Evolutionary conservation across 2,888 invertebrate genomes (phyloP).

Genomic region (Reticulitermes lucifugus): DNA sequence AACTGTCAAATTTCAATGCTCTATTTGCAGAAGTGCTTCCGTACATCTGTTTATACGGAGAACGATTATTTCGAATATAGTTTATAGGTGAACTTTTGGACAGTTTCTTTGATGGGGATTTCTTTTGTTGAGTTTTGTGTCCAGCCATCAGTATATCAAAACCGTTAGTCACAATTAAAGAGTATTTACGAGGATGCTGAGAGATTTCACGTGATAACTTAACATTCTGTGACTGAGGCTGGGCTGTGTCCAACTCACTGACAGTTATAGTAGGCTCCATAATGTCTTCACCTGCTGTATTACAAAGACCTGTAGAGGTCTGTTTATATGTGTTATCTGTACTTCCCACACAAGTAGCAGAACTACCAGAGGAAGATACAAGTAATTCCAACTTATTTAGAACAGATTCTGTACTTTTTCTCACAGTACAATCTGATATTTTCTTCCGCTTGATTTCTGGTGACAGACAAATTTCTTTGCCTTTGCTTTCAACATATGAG

Average conservation of each 20-base stretch:
- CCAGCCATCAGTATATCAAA: constrained; percentile 13
- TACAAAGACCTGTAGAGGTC: background rate
- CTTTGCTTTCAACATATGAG: background rate
- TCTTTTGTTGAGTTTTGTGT: background rate
- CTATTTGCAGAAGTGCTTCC: background rate
- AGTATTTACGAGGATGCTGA: constrained; percentile 15
- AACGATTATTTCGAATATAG: background rate
- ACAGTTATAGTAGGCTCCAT: background rate
- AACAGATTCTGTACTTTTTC: no score
- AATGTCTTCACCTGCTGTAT: background rate
- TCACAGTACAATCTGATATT: no score
- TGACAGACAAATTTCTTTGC: no score
- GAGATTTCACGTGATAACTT: constrained; percentile 1
- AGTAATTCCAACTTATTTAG: no score
- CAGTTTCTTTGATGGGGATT: constrained; percentile 12
- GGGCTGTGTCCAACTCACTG: background rate
- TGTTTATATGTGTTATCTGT: background rate
- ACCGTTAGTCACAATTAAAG: background rate
- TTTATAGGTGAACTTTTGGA: constrained; percentile 35
- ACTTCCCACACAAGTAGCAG: background rate
- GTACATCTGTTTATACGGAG: background rate
- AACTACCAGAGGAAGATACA: no score
- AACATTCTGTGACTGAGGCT: background rate
- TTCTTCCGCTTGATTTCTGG: no score
- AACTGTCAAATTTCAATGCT: background rate